Evolutionary conservation across 2,113 vertebrate species (phyloP).

Genomic region (Tichodroma muraria): DNA sequence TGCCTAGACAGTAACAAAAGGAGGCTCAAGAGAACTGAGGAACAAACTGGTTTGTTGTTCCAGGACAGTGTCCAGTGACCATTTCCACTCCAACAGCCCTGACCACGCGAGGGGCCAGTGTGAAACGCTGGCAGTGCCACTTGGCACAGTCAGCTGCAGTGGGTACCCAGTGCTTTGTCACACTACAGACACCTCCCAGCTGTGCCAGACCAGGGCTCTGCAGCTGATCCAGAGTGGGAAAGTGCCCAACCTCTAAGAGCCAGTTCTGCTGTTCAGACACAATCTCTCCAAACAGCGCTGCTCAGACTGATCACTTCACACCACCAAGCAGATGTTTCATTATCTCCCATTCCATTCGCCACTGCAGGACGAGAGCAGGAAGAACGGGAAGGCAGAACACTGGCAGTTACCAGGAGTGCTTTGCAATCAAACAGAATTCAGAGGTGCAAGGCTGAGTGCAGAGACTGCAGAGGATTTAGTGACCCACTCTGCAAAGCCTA

Average conservation of each 20-base stretch:
- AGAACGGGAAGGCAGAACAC: background rate
- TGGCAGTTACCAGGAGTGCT: background rate
- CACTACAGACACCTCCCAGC: too few species aligned
- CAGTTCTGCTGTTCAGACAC: background rate
- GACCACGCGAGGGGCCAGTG: fast-evolving
- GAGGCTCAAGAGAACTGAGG: background rate
- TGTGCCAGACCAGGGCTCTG: background rate
- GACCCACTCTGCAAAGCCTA: background rate
- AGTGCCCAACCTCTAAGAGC: background rate
- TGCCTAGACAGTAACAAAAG: background rate
- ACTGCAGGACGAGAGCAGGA: background rate
- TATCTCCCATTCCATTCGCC: background rate
- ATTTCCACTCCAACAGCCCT: background rate
- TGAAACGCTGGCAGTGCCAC: fast-evolving
- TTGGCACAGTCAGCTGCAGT: background rate
- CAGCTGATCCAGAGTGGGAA: background rate
- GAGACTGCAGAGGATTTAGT: background rate
- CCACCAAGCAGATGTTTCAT: background rate
- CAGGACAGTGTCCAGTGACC: background rate
- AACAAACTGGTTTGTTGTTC: background rate
- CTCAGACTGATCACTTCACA: background rate
- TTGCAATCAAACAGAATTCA: background rate
- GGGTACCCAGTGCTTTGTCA: background rate
- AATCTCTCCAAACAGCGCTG: background rate
- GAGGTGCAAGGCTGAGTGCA: background rate